Conservation (phyloP, 2,113 vertebrate genomes). For the Corythoichthys haematopterus region DNA sequence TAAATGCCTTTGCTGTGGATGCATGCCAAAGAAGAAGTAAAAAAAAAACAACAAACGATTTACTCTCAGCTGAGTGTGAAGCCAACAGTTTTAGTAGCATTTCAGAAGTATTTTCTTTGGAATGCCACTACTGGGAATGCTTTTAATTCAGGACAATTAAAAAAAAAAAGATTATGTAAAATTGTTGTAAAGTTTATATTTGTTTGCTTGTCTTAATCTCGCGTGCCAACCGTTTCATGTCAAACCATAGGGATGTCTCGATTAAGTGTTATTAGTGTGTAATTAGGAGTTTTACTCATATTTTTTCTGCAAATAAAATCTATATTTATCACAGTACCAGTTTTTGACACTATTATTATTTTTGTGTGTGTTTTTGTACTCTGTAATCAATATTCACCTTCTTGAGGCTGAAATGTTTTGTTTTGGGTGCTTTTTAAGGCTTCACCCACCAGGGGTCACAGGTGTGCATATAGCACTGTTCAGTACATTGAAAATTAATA, state of each 20-base stretch:
- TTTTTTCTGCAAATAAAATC: conserved; percentile 57
- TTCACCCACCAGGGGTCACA: no score
- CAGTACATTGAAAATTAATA: no score
- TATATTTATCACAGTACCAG: conserved; percentile 50
- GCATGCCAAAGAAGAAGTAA: conserved; percentile 13
- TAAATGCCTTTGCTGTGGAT: conserved; percentile 10
- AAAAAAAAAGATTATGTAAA: conserved; percentile 30
- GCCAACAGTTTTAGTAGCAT: conserved; percentile 7
- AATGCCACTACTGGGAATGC: conserved; percentile 4
- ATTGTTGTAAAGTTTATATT: conserved; percentile 44
- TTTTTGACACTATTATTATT: not conserved
- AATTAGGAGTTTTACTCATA: conserved; percentile 32
- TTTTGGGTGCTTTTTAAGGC: no score
- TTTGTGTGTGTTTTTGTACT: no score
- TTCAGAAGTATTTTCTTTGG: conserved; percentile 13
- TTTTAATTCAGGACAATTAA: conserved; percentile 25
- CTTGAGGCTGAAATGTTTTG: no score
- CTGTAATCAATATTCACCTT: no score
- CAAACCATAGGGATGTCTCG: conserved; percentile 10
- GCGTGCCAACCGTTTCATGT: conserved; percentile 46
- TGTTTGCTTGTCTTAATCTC: conserved; percentile 46
- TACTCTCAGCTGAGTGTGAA: not conserved
- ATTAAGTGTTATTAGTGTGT: conserved; percentile 4
- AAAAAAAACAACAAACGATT: not conserved
- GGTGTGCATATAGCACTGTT: no score